These are phyloP conservation scores for Acanthoscelides obtectus DNA, from an alignment of 2,888 invertebrate species.

Conservation along the genomic window DNA sequence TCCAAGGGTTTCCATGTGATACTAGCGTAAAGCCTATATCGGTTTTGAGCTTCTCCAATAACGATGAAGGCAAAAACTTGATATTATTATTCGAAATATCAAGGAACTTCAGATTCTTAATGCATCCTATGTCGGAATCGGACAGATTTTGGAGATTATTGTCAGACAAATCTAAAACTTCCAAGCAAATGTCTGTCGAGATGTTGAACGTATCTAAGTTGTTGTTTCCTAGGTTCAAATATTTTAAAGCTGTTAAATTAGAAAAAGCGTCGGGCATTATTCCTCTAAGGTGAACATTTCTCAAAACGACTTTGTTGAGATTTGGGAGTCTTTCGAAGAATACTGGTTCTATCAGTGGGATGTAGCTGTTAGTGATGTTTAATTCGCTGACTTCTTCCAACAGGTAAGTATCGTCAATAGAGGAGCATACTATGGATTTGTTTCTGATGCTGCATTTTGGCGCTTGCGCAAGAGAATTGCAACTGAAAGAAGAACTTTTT, in stretches of 20 bases:
- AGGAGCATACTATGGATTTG: neutral
- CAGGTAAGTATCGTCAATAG: neutral
- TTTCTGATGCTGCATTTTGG: neutral
- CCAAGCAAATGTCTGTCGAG: neutral
- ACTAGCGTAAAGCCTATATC: neutral
- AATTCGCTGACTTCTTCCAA: neutral
- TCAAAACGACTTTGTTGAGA: neutral
- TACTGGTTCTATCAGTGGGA: neutral
- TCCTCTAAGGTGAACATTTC: neutral
- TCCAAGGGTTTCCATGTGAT: neutral
- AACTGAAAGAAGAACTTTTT: neutral
- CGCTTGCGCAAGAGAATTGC: neutral
- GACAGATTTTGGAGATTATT: neutral
- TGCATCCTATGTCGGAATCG: neutral
- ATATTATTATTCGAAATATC: neutral
- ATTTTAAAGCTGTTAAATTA: neutral
- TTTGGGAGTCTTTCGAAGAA: neutral
- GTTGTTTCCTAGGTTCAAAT: neutral
- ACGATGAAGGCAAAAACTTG: neutral
- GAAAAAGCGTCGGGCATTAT: neutral
- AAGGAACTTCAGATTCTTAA: neutral
- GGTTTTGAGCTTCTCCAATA: neutral
- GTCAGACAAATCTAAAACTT: neutral
- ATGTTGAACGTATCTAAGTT: neutral
- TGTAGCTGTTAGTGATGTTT: neutral